Conservation (phyloP, 2,888 invertebrate species). For the Baccha elongata region DNA sequence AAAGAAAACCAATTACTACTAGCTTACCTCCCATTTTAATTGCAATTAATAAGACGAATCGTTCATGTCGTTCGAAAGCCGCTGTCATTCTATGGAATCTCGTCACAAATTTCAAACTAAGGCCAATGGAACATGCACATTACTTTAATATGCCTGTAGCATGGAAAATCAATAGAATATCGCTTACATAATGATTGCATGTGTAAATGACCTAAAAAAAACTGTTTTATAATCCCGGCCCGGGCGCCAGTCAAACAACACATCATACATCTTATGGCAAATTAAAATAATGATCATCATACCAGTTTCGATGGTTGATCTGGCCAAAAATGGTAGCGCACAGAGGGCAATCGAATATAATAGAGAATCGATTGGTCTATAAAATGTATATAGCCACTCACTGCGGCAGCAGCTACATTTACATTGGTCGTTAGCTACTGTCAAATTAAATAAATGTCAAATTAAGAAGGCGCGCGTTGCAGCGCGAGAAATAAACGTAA, state of each 20-base stretch:
- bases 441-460: slow-evolving; percentile 52
- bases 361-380: slow-evolving; percentile 26
- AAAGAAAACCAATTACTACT: slow-evolving; percentile 46
- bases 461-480: slow-evolving; percentile 7
- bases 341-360: slow-evolving; percentile 32
- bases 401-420: slow-evolving; percentile 3
- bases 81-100: slow-evolving; percentile 27
- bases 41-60: slow-evolving; percentile 51
- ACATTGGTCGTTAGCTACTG: slow-evolving; percentile 43
- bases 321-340: slow-evolving; percentile 66
- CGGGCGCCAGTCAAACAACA: slow-evolving; percentile 45
- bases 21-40: slow-evolving; percentile 60
- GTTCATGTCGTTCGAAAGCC: slow-evolving; percentile 30
- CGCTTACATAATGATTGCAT: slow-evolving; percentile 49
- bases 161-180: slow-evolving; percentile 36
- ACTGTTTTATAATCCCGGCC: background rate
- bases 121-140: slow-evolving; percentile 9
- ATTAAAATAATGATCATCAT: slow-evolving; percentile 47
- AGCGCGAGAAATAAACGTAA: slow-evolving; percentile 3
- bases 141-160: background rate
- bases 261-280: background rate
- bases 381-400: slow-evolving; percentile 1
- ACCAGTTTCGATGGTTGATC: slow-evolving; percentile 29
- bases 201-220: slow-evolving; percentile 61
- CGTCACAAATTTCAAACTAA: slow-evolving; percentile 3